Evolutionary conservation across 2,797 vertebrate genomes (phyloP).

Genomic region (Mionectes olivaceus): DNA sequence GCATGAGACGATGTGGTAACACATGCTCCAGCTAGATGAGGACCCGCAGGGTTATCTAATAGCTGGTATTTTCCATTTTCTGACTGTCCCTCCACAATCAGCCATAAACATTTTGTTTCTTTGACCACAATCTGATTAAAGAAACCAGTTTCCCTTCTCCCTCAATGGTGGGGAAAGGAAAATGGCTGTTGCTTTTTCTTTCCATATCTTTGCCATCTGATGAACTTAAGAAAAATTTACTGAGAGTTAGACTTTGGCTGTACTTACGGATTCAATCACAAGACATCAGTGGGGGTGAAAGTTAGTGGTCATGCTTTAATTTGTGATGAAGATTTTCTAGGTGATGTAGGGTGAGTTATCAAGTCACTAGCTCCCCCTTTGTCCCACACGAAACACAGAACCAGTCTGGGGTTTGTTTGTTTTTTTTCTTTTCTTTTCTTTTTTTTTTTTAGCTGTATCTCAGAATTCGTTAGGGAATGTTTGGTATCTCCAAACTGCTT

Average conservation of each 20-base stretch:
- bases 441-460: not conserved
- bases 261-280: not conserved
- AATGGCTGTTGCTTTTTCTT: not conserved
- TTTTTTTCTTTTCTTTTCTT: no score
- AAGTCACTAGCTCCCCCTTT: not conserved
- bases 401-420: not conserved
- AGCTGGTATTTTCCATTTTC: not conserved
- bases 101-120: not conserved
- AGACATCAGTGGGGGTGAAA: accelerated
- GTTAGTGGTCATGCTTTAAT: not conserved
- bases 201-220: not conserved
- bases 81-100: not conserved
- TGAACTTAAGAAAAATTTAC: not conserved
- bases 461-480: not conserved
- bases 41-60: not conserved
- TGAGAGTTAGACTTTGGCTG: not conserved
- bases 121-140: not conserved
- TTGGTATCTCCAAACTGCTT: not conserved
- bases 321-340: not conserved
- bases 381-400: not conserved
- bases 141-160: not conserved
- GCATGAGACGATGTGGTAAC: not conserved
- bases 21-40: not conserved
- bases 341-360: not conserved
- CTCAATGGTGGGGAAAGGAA: not conserved